A percentile compares a stretch with the other conserved stretches of the same genome.
Evolutionary conservation across 2,797 vertebrate species (phyloP).

Genomic region (Emys orbicularis): DNA sequence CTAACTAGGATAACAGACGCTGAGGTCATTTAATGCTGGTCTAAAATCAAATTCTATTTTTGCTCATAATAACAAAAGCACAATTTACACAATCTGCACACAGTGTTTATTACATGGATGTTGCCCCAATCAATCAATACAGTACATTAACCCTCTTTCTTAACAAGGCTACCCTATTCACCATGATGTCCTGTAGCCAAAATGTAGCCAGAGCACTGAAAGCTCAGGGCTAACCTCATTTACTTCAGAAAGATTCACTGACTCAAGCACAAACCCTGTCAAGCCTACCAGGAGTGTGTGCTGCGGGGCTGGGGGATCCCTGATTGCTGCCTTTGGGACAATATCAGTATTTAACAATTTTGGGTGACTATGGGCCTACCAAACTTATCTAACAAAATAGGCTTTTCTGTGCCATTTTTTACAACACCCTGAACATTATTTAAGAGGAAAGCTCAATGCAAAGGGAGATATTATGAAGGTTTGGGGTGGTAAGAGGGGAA

Average conservation of each 20-base stretch:
- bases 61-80: conserved; percentile 4
- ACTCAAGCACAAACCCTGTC: background rate
- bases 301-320: background rate
- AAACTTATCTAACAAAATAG: background rate
- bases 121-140: background rate
- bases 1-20: background rate
- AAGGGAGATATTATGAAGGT: background rate
- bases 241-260: background rate
- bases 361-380: background rate
- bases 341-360: background rate
- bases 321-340: background rate
- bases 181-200: background rate
- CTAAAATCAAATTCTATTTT: background rate
- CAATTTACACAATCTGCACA: background rate
- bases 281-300: background rate
- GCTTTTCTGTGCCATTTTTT: background rate
- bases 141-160: background rate
- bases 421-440: background rate
- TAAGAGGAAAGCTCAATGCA: background rate
- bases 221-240: background rate
- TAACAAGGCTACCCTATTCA: background rate
- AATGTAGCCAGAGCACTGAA: rapidly evolving
- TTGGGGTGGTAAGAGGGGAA: background rate
- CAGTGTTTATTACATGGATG: background rate
- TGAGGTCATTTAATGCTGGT: background rate